Evolutionary conservation across 2,888 invertebrate species (phyloP), one percentile per base, ranked within the genome.

Genomic region (Biston betularia): DNA sequence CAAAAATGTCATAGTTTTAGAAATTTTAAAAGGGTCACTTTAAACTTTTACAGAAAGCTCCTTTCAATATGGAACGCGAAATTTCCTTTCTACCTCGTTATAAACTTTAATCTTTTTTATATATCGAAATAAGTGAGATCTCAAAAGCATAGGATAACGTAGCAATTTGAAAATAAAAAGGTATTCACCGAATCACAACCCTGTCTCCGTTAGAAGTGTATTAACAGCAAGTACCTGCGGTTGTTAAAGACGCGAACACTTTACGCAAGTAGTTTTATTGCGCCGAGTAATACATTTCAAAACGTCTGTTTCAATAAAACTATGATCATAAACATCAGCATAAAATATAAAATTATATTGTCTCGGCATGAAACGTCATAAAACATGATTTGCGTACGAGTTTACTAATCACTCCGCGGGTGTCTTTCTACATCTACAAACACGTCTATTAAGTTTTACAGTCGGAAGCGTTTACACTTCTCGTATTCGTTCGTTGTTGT

Each of bases 211-310:
- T 48, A 24, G 4, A 10, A 0, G 6, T 24, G 12, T 15, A 24
- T 5, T 12, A 38, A 24, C 48, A 57, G 33, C 38, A 49, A 42
- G 14, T 49, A 42, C 38, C n/a, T 10, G 33, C 35, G n/a, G 44
- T 50, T 24, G 38, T 57, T 57, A 6, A 10, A 14, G 35, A 57
- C 52, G 52, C 57, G 53, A 55, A 48, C 38, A 15, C 12, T 59
- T 14, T 15, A 49, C 33, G 49, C 59, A 49, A 65, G 50, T 48
- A 63, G 15, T 50, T 63, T 63, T 68, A 68, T 54, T 6, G 35
- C 49, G 14, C 6, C 42, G 6, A 59, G 53, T 42, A 62, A 60
- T 57, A 69, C 53, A 49, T 69, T 66, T 66, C 56, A 46, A 53
- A 61, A 62, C 49, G 11, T 35, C 42, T 40, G 6, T 10, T 9